These are phyloP conservation scores for Megaceryle alcyon DNA, from an alignment of 2,797 vertebrate species.

Conservation along the genomic window DNA sequence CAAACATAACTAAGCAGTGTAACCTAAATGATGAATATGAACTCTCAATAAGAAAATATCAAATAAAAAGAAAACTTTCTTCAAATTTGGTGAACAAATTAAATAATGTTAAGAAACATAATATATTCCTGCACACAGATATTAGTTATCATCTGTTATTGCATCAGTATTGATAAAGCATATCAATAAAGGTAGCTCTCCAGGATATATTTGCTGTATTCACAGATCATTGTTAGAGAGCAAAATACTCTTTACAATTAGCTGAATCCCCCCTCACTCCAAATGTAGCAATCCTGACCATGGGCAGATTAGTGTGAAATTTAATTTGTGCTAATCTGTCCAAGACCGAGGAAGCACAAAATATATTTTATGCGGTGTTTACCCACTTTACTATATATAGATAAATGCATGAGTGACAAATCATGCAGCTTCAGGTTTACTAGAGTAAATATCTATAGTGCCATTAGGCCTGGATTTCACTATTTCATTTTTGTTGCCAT, in stretches of 20 bases:
- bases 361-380: constrained; percentile 73
- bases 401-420: constrained; percentile 73
- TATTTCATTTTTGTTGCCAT: constrained; percentile 49
- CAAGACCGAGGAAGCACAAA: constrained; percentile 73
- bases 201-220: background rate
- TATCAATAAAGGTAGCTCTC: background rate
- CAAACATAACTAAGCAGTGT: background rate
- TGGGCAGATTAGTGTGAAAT: constrained; percentile 79
- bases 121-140: background rate
- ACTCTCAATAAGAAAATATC: background rate
- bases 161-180: background rate
- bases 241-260: constrained; percentile 69
- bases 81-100: background rate
- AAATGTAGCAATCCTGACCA: constrained; percentile 67
- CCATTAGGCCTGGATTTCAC: constrained; percentile 44
- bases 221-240: constrained; percentile 41
- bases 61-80: background rate
- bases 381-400: constrained; percentile 67
- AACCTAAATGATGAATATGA: background rate
- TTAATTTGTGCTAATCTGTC: constrained; percentile 78
- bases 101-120: background rate
- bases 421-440: constrained; percentile 64
- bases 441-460: constrained; percentile 48
- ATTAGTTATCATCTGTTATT: background rate
- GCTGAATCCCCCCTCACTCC: constrained; percentile 43